Evolutionary conservation across 2,113 vertebrate species (phyloP), one percentile per base, ranked within the genome.

Genomic region (Phoxinus phoxinus): DNA sequence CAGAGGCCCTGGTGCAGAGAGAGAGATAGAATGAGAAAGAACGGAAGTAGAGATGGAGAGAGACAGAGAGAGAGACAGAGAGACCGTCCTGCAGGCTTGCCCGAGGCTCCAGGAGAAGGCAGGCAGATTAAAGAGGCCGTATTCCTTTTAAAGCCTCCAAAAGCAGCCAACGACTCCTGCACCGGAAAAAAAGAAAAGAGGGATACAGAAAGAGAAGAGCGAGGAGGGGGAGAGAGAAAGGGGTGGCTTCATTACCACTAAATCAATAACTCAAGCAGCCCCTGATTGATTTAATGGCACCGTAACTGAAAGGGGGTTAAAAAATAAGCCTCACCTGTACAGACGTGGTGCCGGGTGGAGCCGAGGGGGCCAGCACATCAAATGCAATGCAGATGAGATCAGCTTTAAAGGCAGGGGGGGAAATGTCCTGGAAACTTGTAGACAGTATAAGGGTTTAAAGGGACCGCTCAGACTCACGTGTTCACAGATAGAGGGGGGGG

Each of bases 81-180:
- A 94, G 94, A 91, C 93, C 95, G 86, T 95, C 93, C 96, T 96
- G 94, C 95, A 95, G 96, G 96, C 93, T 95, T 94, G 96, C 96
- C 95, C 93, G 95, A 94, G 96, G 96, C 96, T 93, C 95, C 94
- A 95, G 95, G 95, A 95, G 92, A 95, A 94, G 95, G 94, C 93
- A 90, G 87, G 59, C 94, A 97, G 96, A 97, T 97, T 96, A 97
- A 96, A 97, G 96, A 95, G 94, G 90, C 95, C 94, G 95, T 96
- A 96, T 97, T 97, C 96, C 96, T 97, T 97, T 97, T 96, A 96
- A 97, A 96, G 96, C 96, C 95, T 95, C 93, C 84, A 78, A 90
- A 89, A 88, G 81, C 81, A 86, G 88, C 78, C 84, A 84, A 85
- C 86, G 78, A 88, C 76, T 88, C 87, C 77, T 58, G 85, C 83